Conservation (phyloP, 2,888 invertebrate species). For the Perdita meconis region DNA sequence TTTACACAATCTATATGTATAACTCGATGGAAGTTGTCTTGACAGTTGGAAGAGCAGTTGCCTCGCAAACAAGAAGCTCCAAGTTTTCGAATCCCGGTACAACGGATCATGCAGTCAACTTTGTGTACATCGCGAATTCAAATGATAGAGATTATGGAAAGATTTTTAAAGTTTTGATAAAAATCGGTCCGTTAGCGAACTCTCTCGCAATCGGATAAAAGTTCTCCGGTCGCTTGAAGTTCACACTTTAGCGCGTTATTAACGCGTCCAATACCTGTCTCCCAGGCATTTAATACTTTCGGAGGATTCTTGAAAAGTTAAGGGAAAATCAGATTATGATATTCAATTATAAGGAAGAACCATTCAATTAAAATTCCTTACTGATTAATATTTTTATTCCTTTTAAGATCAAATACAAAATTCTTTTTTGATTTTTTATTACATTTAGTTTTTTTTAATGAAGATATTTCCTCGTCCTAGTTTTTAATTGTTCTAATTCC, state of each 20-base stretch:
- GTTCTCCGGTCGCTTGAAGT: background rate
- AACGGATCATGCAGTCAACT: background rate
- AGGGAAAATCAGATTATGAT: background rate
- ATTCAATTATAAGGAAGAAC: background rate
- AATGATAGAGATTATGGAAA: conserved; percentile 8
- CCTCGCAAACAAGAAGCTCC: conserved; percentile 8
- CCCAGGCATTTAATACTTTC: background rate
- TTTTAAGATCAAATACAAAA: too few species aligned
- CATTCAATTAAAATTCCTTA: background rate
- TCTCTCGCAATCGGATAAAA: background rate
- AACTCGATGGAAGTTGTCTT: conserved; percentile 1
- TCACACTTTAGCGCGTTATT: background rate
- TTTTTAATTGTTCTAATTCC: too few species aligned
- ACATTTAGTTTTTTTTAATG: too few species aligned
- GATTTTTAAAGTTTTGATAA: conserved; percentile 2
- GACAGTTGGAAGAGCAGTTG: conserved; percentile 5
- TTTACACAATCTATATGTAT: background rate
- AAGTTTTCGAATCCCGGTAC: conserved; percentile 2
- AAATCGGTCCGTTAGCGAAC: background rate
- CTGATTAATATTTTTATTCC: background rate
- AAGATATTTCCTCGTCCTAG: too few species aligned
- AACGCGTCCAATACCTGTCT: background rate
- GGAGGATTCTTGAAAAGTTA: background rate
- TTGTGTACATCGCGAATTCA: background rate
- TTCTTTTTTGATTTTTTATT: too few species aligned